Conservation (phyloP, 2,113 vertebrate species). For the Psilopsiagon aymara region DNA sequence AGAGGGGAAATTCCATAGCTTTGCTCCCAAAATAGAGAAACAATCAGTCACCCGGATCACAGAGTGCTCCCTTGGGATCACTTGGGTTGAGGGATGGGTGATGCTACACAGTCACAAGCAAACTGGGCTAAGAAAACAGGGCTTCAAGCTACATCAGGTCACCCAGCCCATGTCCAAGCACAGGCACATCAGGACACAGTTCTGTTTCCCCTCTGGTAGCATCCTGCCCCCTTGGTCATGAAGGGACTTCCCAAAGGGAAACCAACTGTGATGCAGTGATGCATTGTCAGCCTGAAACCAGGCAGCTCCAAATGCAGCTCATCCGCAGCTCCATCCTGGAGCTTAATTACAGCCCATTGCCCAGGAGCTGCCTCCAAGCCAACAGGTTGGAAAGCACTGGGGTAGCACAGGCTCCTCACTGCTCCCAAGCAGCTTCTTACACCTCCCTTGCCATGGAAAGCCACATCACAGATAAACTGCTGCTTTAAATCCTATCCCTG, state of each 20-base stretch:
- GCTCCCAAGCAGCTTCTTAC: conserved; percentile 7
- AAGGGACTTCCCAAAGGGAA: background rate
- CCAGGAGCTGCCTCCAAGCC: conserved; percentile 42
- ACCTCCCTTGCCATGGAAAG: background rate
- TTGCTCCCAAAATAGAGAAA: background rate
- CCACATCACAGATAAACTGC: background rate
- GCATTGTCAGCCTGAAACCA: background rate
- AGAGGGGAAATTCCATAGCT: background rate
- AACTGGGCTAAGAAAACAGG: background rate
- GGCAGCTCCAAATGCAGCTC: conserved; percentile 21
- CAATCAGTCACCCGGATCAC: background rate
- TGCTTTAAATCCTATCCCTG: background rate
- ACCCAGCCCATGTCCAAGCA: background rate
- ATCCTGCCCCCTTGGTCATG: background rate
- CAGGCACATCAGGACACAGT: background rate
- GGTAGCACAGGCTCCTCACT: background rate
- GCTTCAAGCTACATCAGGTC: background rate
- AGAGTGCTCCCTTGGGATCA: background rate
- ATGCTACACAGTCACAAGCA: background rate
- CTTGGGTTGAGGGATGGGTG: background rate
- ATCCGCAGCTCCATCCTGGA: conserved; percentile 7
- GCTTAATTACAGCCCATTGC: conserved; percentile 22
- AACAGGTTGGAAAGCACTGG: background rate
- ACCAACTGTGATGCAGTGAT: background rate
- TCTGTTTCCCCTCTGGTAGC: background rate